Conservation (phyloP, 2,888 invertebrate genomes). For the Heteropelma amictum region DNA sequence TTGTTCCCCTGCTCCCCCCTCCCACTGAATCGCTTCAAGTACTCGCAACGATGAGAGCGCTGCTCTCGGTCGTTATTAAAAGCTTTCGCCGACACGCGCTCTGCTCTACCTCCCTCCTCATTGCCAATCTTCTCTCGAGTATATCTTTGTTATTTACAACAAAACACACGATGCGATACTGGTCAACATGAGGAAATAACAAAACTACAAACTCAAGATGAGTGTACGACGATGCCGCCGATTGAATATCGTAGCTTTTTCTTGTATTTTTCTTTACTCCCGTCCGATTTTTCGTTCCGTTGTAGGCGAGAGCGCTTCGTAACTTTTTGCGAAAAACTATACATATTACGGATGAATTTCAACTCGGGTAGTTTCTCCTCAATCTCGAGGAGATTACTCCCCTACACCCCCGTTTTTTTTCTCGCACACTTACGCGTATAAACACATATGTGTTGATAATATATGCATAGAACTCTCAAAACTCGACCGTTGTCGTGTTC, state of each 20-base stretch:
- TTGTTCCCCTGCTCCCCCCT: not conserved
- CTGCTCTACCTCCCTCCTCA: not conserved
- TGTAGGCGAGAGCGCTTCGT: not conserved
- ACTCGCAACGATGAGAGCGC: slow-evolving; percentile 13
- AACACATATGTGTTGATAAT: not conserved
- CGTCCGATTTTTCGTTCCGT: not conserved
- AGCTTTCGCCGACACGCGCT: not conserved
- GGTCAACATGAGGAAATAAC: not conserved
- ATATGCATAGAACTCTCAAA: not conserved
- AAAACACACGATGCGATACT: not conserved
- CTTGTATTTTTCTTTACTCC: not conserved
- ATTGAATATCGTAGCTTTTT: not conserved
- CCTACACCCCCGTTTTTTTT: not conserved
- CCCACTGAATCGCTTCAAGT: no score
- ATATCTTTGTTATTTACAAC: slow-evolving; percentile 5
- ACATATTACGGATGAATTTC: slow-evolving; percentile 3
- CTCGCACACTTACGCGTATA: not conserved
- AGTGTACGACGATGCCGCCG: not conserved
- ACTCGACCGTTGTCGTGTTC: not conserved
- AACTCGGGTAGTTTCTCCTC: not conserved
- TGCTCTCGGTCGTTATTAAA: slow-evolving; percentile 10
- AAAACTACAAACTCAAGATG: not conserved
- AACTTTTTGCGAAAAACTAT: not conserved
- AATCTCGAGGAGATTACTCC: not conserved
- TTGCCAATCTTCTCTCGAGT: not conserved